Conservation (phyloP, 1,140 invertebrate genomes). For the Nixonia krombeini region DNA sequence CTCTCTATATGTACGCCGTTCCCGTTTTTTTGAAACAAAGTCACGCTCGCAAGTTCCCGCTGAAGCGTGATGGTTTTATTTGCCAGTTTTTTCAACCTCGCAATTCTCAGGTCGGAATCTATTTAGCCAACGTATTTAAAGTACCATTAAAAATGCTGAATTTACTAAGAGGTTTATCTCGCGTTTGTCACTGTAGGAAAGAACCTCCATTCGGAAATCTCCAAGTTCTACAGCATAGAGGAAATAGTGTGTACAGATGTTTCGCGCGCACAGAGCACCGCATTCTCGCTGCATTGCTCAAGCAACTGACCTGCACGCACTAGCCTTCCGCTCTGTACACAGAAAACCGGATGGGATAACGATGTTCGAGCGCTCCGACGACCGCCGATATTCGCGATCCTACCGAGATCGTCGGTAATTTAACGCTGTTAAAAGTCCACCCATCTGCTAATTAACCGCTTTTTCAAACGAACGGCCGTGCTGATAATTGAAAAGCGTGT, state of each 20-base stretch:
- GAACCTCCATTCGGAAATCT: too few relatives aligned
- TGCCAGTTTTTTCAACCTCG: not conserved
- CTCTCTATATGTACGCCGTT: not conserved
- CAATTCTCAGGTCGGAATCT: slow-evolving; percentile 36
- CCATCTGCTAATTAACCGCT: not conserved
- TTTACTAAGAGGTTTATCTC: slow-evolving; percentile 7
- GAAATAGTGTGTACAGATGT: slow-evolving; percentile 37
- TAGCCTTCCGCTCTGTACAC: slow-evolving; percentile 62
- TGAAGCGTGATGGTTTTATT: not conserved
- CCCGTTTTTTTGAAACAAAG: too few relatives aligned
- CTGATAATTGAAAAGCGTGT: not conserved
- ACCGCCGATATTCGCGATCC: too few relatives aligned
- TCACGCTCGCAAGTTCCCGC: not conserved
- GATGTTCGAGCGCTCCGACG: slow-evolving; percentile 21
- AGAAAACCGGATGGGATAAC: slow-evolving; percentile 21
- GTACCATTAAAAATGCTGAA: too few relatives aligned
- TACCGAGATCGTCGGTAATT: too few relatives aligned
- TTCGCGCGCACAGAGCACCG: slow-evolving; percentile 64
- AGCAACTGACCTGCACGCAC: slow-evolving; percentile 68
- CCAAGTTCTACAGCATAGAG: too few relatives aligned
- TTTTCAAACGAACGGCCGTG: not conserved
- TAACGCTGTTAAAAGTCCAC: not conserved
- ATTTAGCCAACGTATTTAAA: too few relatives aligned
- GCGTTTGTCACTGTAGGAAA: too few relatives aligned
- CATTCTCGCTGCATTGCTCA: slow-evolving; percentile 66